Base-by-base conservation (phyloP, 1,140 invertebrate species). In the Drosophila guanche region DNA sequence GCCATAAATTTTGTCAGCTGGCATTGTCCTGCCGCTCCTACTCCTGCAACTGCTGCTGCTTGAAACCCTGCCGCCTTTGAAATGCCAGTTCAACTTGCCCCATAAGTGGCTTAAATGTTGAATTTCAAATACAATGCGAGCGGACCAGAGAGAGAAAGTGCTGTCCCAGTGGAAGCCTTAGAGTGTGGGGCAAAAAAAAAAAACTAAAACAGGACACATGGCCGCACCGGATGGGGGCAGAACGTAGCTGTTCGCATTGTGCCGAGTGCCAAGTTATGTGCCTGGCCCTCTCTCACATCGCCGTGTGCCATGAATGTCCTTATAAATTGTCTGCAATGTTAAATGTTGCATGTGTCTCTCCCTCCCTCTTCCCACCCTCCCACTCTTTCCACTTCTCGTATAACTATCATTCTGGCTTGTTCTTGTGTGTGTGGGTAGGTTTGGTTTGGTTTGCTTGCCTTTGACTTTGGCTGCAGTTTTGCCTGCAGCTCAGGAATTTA, bases 281-380 rank as follows among this genome's bases (percentile, higher is more conserved):
- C 52, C 62, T 84, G 69, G 76, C 76, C 69, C 65, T 23, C 51
- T 66, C 46, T 58, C 66, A 61, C 77, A 58, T 62, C 61, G 45
- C 81, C 83, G 77, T 85, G 73, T 80, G 81, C 77, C 73, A 85
- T 86, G 81, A 81, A 86, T 77, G 81, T 81, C 80, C 80, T 85
- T 85, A 85, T 85, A 85, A 85, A 85, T 85, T 85, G 80, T 85
- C 80, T 85, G 80, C 76, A 85, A 85, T 85, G 80, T 85, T 85
- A 85, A 85, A 85, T 85, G 80, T 85, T 85, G 80, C 80, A 85
- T 85, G 76, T 71, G 72, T 69, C 69, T 71, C 59, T 56, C 59
- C 55, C 61, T 71, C 59, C 59, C 59, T 55, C 61, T 55, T 37
- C 6, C 45, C 59, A 16, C 12, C 16, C 27, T 0, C 29, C 22